Evolutionary conservation across 2,888 invertebrate species (phyloP), one percentile per base, ranked within the genome.

Genomic region (Chloroclystis v-ata): DNA sequence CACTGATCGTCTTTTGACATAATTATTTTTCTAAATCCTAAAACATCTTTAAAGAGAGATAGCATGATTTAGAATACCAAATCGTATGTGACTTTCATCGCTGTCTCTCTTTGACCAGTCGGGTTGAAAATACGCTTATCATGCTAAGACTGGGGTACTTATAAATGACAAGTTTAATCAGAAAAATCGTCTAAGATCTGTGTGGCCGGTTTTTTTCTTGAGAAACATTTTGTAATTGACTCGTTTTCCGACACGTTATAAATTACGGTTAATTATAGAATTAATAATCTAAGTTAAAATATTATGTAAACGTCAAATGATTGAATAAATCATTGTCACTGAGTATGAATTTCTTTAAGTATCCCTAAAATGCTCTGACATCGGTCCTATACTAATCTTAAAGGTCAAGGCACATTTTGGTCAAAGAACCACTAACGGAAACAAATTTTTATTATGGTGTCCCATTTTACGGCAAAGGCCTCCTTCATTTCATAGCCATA

Each of bases 41-140:
- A 4, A 20, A 20, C 20, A 20, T 20, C 20, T 20, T 4, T 20
- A n/a, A n/a, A 20, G 20, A 5, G 20, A 5, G 20, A 20, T 20
- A 20, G 20, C 20, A 20, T 4, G 20, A 20, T 5, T 20, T n/a
- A 2, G 20, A 20, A 5, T 20, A 20, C 20, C 20, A 20, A 20
- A 20, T 20, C 5, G 20, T 20, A 20, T 20, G 2, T 20, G 20
- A 37, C 1, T 20, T 42, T 25, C 28, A 28, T 46, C 37, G 32
- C 40, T 41, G 37, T 50, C 43, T 43, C 32, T 25, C n/a, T 43
- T 25, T 35, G 26, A 29, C 47, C 55, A 52, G 47, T 47, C 47
- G 43, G 44, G 35, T 49, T 35, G 26, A 20, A n/a, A 49, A 33
- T 56, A 54, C 56, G 52, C 52, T 56, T 49, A 54, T 42, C 37